Conservation (phyloP, 1,140 invertebrate genomes). For the Coptotermes formosanus region DNA sequence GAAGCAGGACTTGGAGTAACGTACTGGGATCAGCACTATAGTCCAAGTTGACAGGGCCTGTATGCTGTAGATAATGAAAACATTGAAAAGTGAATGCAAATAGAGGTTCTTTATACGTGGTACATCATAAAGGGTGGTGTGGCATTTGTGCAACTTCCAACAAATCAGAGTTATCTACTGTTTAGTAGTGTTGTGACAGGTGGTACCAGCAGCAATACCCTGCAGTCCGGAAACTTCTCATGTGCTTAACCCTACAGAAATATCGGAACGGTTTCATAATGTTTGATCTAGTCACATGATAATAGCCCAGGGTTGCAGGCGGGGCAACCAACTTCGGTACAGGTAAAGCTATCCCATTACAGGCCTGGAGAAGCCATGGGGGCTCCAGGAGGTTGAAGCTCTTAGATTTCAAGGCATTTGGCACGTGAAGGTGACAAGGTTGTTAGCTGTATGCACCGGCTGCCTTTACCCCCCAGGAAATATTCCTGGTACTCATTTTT, state of each 20-base stretch:
- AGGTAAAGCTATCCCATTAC: too few relatives aligned
- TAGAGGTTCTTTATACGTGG: background rate
- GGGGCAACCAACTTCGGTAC: background rate
- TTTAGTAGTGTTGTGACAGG: background rate
- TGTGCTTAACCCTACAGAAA: background rate
- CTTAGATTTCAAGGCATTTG: too few relatives aligned
- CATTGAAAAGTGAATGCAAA: background rate
- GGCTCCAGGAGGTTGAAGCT: too few relatives aligned
- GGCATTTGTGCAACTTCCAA: background rate
- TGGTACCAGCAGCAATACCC: background rate
- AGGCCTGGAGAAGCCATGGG: too few relatives aligned
- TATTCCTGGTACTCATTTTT: too few relatives aligned
- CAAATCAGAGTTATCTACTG: background rate
- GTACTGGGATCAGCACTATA: conserved; percentile 32
- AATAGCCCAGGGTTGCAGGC: background rate
- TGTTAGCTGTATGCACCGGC: too few relatives aligned
- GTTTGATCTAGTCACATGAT: background rate
- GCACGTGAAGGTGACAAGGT: too few relatives aligned
- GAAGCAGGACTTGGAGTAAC: conserved; percentile 23
- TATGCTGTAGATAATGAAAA: background rate
- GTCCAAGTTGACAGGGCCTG: conserved; percentile 27
- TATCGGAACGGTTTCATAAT: background rate
- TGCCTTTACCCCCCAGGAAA: too few relatives aligned
- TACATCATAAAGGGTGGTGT: background rate
- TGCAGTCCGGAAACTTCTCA: background rate